Evolutionary conservation across 1,140 invertebrate species (phyloP), one percentile per base, ranked within the genome.

Genomic region (Nephila pilipes): DNA sequence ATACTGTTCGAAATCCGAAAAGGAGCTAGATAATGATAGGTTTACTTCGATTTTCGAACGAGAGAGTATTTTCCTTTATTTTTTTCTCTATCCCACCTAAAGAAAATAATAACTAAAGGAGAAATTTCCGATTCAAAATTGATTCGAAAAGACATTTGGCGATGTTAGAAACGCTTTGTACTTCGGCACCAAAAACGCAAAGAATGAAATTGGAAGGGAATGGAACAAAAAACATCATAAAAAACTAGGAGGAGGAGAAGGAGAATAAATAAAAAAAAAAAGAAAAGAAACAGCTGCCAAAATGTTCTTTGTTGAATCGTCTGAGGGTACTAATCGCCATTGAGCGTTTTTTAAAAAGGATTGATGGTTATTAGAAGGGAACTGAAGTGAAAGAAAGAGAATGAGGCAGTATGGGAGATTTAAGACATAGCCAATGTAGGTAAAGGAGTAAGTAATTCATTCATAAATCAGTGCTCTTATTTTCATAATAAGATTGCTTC

Each of bases 71-170:
- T 87, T 60, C 85, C 29, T 60, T 63, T 60, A 16, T 36, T 25
- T 60, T 87, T 25, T 55, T 54, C 22, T 25, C 16, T 5, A 46
- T 81, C 46, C 29, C 46, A 46, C 57, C 25, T 20, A 58, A 57
- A 58, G 22, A 87, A 87, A 87, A 22, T 32, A 87, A 83, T 69
- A 69, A 69, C 16, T 58, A 75, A 25, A 80, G 16, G 36, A 32
- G 46, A 36, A 58, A 93, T 93, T 93, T 92, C 32, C 83, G 83
- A 93, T 93, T 93, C 91, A 93, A 69, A 93, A 93, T 87, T 93
- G 91, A 93, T 93, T 93, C 65, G 65, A 87, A 58, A 87, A 80
- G 83, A 93, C 91, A 93, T 93, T 93, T 87, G 91, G 55, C 79
- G 38, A 91, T 65, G 38, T 63, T 85, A 46, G 46, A 75, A 83